A percentile compares a stretch with the other conserved stretches of the same genome.
Evolutionary conservation across 2,888 invertebrate genomes (phyloP).

Genomic region (Epiblema foenella): DNA sequence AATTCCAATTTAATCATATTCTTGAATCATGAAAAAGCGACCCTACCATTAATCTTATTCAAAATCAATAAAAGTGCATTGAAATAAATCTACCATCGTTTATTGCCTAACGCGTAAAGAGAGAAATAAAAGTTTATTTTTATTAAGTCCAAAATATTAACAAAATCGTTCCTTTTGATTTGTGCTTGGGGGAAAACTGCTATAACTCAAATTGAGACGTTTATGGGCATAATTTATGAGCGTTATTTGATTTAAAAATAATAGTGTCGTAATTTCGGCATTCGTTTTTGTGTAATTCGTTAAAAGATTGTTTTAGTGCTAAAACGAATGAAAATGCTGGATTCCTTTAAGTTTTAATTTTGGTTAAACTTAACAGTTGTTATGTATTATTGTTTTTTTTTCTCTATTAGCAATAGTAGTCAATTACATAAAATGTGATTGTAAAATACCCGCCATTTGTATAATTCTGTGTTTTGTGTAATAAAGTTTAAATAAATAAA

Average conservation of each 20-base stretch:
- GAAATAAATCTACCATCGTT: constrained; percentile 25
- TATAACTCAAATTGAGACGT: constrained; percentile 43
- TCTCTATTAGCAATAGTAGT: too few relatives aligned
- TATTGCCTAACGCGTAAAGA: constrained; percentile 30
- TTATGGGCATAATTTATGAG: constrained; percentile 42
- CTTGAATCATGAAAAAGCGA: background rate
- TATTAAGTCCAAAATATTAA: constrained; percentile 45
- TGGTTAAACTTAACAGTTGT: too few relatives aligned
- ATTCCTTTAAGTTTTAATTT: background rate
- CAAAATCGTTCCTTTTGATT: constrained; percentile 43
- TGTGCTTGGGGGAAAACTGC: constrained; percentile 39
- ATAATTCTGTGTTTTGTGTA: too few relatives aligned
- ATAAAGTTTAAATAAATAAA: too few relatives aligned
- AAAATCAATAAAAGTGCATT: constrained; percentile 16
- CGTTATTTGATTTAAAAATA: constrained; percentile 44
- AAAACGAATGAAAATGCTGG: constrained; percentile 1
- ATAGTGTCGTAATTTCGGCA: constrained; percentile 41
- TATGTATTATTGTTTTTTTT: too few relatives aligned
- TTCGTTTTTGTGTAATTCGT: constrained; percentile 9
- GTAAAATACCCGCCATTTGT: too few relatives aligned
- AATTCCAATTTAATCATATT: background rate
- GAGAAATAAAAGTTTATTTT: constrained; percentile 42
- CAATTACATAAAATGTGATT: background rate
- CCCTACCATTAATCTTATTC: constrained; percentile 1
- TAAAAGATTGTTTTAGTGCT: constrained; percentile 14